Evolutionary conservation across 2,888 invertebrate genomes (phyloP), one percentile per base, ranked within the genome.

Genomic region (Cephonodes hylas): DNA sequence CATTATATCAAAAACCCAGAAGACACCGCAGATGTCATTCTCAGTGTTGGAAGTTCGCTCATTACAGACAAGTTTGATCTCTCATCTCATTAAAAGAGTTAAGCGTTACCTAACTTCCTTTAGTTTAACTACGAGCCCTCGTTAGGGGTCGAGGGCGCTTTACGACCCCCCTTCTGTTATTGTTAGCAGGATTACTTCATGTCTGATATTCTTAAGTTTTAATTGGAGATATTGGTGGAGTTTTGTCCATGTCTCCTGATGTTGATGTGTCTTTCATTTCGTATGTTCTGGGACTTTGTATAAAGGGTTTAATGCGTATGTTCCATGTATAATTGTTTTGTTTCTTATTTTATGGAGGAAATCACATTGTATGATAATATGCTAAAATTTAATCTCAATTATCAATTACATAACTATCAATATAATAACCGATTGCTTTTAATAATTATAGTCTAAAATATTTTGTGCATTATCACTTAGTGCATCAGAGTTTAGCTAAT

Each of bases 131-230:
- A 46, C 34, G 38, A 60, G 18, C 45, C 23, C 46, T 61, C 25
- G 61, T 61, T 57, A 61, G 58, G n/a, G 27, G 18, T 61, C 34
- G 42, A 42, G 22, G 20, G 44, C 5, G 38, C 34, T 34, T 13
- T n/a, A 38, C 42, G 18, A 20, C 58, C 38, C 25, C 42, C 15
- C 42, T n/a, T n/a, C 58, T 7, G 53, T 18, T 53, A 53, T 53
- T 53, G 53, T 53, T 53, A 53, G n/a, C 46, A 31, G 18, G 18
- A 53, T 53, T 53, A 53, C 31, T 27, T 53, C 31, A 4, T 53
- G 53, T 42, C 58, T 59, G 58, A 59, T 59, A 44, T 59, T 59
- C 59, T 66, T 65, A 63, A 65, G 64, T 68, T 68, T 65, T 68
- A 68, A 68, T 68, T 68, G 60, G 63, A 38, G 62, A 45, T 65